phyloP scores from a whole-genome alignment of 2,113 vertebrate genomes.

The Chaetura pelagica region DNA sequence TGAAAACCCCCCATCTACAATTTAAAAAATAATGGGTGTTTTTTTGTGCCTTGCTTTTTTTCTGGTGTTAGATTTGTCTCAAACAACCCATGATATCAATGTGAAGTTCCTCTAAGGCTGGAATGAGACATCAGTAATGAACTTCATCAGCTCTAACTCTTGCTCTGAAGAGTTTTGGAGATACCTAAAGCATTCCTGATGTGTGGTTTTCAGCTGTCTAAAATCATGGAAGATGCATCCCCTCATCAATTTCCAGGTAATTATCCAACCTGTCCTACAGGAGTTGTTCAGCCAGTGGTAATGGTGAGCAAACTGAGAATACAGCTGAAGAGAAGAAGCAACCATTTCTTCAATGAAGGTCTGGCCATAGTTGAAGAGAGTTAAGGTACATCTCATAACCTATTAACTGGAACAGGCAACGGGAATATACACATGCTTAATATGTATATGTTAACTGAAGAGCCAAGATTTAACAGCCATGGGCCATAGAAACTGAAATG shows the following conservation, averaged over 20 bases:
- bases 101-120: background rate
- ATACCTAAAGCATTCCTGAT: background rate
- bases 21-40: background rate
- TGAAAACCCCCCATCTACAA: background rate
- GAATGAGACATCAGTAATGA: background rate
- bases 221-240: background rate
- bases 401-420: background rate
- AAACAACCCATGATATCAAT: background rate
- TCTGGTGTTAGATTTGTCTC: background rate
- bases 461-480: background rate
- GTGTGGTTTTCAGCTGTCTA: background rate
- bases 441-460: background rate
- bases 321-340: background rate
- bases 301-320: background rate
- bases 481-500: background rate
- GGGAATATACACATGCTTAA: background rate
- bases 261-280: background rate
- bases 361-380: background rate
- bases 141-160: background rate
- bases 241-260: background rate
- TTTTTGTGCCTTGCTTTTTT: background rate
- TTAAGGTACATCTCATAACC: background rate
- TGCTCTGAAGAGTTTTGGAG: background rate
- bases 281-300: background rate
- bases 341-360: background rate